Evolutionary conservation across 2,888 invertebrate species (phyloP).

Genomic region (Cabera pusaria): DNA sequence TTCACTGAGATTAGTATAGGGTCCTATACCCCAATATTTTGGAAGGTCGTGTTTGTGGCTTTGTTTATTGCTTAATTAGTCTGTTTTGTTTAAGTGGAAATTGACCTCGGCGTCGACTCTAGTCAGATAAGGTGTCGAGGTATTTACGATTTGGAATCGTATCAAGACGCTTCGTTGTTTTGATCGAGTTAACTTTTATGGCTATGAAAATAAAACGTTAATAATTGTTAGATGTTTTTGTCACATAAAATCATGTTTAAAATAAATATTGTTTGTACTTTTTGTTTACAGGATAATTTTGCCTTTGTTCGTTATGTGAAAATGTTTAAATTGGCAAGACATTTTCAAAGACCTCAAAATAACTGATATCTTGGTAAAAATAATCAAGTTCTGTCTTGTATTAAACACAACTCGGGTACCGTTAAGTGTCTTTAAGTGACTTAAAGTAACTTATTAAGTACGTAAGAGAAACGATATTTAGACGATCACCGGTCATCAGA

Average conservation of each 20-base stretch:
- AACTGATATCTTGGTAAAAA: no score
- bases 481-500: conserved; percentile 58
- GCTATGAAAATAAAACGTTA: conserved; percentile 11
- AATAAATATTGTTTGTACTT: no score
- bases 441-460: conserved; percentile 30
- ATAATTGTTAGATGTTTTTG: conserved; percentile 1
- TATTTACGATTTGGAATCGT: conserved; percentile 76
- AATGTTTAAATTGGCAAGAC: no score
- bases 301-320: no score
- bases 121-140: conserved; percentile 78
- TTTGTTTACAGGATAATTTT: no score
- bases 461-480: conserved; percentile 63
- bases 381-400: no score
- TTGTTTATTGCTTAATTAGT: conserved; percentile 83
- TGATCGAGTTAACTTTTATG: conserved; percentile 53
- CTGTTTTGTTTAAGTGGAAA: conserved; percentile 79
- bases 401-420: not conserved
- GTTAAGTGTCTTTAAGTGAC: conserved; percentile 15
- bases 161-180: conserved; percentile 52
- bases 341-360: no score
- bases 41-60: conserved; percentile 75
- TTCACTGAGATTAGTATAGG: conserved; percentile 69
- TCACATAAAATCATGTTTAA: no score
- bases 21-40: conserved; percentile 61
- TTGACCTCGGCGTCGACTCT: conserved; percentile 65